Evolutionary conservation across 2,888 invertebrate genomes (phyloP), one percentile per base, ranked within the genome.

Genomic region (Dendrolimus houi): DNA sequence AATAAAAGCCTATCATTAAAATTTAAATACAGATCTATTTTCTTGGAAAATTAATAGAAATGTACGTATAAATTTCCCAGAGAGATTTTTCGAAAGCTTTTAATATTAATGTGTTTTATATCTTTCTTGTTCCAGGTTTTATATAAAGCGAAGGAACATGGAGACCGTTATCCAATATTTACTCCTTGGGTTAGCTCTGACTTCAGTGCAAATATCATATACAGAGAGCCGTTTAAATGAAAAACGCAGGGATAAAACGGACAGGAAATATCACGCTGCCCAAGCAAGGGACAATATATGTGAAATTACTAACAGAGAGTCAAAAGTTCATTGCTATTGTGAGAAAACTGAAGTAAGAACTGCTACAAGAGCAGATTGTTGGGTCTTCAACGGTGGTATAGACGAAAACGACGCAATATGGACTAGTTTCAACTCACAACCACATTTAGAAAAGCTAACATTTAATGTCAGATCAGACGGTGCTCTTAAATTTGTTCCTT

Each of bases 291-390:
- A 88, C 74, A 93, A 93, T 77, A 88, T 93, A 68, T 93, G 93
- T 75, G 92, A 92, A 72, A 91, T 92, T 68, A 85, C 91, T 55
- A 86, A 85, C 62, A 82, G 87, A 62, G 88, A 91, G 58, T 85
- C 92, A 1, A 93, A 93, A 70, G 87, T 94, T 55, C 93, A 92
- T 70, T 95, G 95, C 78, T 92, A 93, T 71, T 95, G 95, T 77
- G 92, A 93, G 69, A 92, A 86, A 56, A 89, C 90, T 29, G 90
- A 90, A 60, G 74, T 86, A n/a, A 83, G 81, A 69, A 83, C 85
- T 9, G 95, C 95, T 1, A 93, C 93, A 10, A 92, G 93, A 62
- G 95, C 94, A 7, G 95, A 95, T 71, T 97, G 96, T 71, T 94
- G 94, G 93, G 92, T 96, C n/a, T 94, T 95, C 78, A 93, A 93